Percentiles rank a stretch among this genome's conserved stretches.
Evolutionary conservation across 2,888 invertebrate genomes (phyloP).

Genomic region (Steromphala cineraria): DNA sequence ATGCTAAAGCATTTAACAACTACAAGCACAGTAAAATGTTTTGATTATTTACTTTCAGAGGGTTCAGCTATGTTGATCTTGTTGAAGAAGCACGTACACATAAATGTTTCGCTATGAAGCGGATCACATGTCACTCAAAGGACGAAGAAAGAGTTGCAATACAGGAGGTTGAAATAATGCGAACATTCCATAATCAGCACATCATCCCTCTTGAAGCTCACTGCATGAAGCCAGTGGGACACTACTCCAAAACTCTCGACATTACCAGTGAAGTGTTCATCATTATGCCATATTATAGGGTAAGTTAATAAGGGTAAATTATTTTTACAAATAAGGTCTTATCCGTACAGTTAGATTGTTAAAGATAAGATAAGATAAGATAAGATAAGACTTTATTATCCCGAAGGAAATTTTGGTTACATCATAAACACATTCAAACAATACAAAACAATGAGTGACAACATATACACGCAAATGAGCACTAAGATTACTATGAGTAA

Average conservation of each 20-base stretch:
- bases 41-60: conserved; percentile 78
- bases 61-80: conserved; percentile 87
- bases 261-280: conserved; percentile 83
- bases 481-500: too few species aligned
- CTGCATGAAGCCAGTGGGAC: conserved; percentile 76
- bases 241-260: conserved; percentile 61
- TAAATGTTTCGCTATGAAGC: conserved; percentile 85
- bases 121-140: conserved; percentile 86
- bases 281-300: conserved; percentile 85
- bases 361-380: too few species aligned
- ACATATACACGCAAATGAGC: too few species aligned
- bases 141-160: conserved; percentile 84
- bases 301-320: conserved; percentile 61
- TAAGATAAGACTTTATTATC: too few species aligned
- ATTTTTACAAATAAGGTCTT: too few species aligned
- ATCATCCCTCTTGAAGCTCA: conserved; percentile 85
- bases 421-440: too few species aligned
- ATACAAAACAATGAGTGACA: too few species aligned
- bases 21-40: too few species aligned
- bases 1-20: too few species aligned
- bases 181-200: conserved; percentile 83
- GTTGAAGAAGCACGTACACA: conserved; percentile 83
- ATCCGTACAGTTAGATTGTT: too few species aligned
- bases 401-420: too few species aligned
- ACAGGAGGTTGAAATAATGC: conserved; percentile 85